Base-by-base conservation (phyloP, 2,888 invertebrate genomes). In the Homarus gammarus region DNA sequence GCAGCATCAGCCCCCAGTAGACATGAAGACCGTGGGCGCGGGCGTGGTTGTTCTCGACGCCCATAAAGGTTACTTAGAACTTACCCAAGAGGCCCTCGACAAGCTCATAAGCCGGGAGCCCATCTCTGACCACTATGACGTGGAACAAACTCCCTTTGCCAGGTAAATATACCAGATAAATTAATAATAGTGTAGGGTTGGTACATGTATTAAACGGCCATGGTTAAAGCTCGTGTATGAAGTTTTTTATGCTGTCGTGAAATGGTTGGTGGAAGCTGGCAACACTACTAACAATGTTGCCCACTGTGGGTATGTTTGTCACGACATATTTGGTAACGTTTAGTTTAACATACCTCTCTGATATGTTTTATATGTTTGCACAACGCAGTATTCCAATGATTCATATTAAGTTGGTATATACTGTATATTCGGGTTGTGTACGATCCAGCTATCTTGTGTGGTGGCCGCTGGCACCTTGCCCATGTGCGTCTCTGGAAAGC, bases 91-190 rank as follows among this genome's bases (percentile, higher is more conserved):
- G 0, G 84, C 87, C 8, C 75, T 91, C 31, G 90, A 91, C 27
- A 79, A 61, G 2, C 81, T 91, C 5, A 64, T 91, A 10, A 83
- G 88, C 64, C 84, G 72, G 33, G 90, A 91, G 0, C 90, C 90
- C 51, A 87, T 91, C 84, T 61, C 81, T 3, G 88, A 88, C n/a
- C 90, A 91, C 73, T 88, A 84, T 49, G 68, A 79, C 3, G 88
- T 91, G 49, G 90, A 91, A 64, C 73, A 79, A 18, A 84, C 87
- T 31, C 88, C 88, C 0, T 91, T 91, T 64, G 90, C 90, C 10
- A 91, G 90, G 90, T 91, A 70, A 64, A 79, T 56, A 5, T 56
- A 1, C 0, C 18, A 38, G 40, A 5, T 31, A 31, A 2, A 40
- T 10, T 49, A 12, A 12, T 49, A 49, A 12, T 49, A 12, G 6